These are phyloP conservation scores for Diaperis boleti DNA, from an alignment of 2,888 invertebrate genomes.

Conservation along the genomic window DNA sequence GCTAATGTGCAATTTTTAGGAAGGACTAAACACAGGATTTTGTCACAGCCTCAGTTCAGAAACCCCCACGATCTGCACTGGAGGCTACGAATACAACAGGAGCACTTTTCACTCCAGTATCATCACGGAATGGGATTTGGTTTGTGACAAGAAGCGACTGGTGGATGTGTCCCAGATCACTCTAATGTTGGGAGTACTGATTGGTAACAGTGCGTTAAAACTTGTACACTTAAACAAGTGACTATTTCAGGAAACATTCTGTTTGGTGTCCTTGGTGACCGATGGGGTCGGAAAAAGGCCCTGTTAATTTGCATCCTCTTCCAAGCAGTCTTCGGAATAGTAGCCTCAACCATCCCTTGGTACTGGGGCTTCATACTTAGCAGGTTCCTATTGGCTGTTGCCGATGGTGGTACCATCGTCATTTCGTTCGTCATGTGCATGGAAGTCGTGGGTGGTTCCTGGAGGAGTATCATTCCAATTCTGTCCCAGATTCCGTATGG, in stretches of 20 bases:
- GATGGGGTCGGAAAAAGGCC: slow-evolving; percentile 72
- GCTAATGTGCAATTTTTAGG: slow-evolving; percentile 44
- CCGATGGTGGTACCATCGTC: slow-evolving; percentile 74
- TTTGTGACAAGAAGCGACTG: slow-evolving; percentile 71
- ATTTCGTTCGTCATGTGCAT: slow-evolving; percentile 77
- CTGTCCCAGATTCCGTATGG: slow-evolving; percentile 75
- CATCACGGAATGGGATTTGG: slow-evolving; percentile 75
- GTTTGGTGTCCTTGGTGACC: slow-evolving; percentile 73
- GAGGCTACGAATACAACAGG: slow-evolving; percentile 69
- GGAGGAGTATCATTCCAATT: slow-evolving; percentile 72
- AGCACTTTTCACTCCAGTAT: slow-evolving; percentile 73
- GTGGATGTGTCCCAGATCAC: slow-evolving; percentile 72
- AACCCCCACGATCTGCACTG: slow-evolving; percentile 52
- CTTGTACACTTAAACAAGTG: too few relatives aligned
- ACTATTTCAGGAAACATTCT: slow-evolving; percentile 69
- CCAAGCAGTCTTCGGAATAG: slow-evolving; percentile 69
- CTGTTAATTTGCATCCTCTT: slow-evolving; percentile 70
- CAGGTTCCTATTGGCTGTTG: slow-evolving; percentile 72
- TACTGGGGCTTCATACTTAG: slow-evolving; percentile 69
- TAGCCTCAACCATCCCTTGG: slow-evolving; percentile 69
- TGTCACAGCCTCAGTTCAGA: slow-evolving; percentile 55
- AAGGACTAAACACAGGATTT: slow-evolving; percentile 54
- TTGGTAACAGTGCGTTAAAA: slow-evolving; percentile 62
- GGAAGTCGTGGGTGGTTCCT: slow-evolving; percentile 74
- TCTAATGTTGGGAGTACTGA: slow-evolving; percentile 74